phyloP scores from a whole-genome alignment of 2,888 invertebrate species.

The Uloborus plumipes region DNA sequence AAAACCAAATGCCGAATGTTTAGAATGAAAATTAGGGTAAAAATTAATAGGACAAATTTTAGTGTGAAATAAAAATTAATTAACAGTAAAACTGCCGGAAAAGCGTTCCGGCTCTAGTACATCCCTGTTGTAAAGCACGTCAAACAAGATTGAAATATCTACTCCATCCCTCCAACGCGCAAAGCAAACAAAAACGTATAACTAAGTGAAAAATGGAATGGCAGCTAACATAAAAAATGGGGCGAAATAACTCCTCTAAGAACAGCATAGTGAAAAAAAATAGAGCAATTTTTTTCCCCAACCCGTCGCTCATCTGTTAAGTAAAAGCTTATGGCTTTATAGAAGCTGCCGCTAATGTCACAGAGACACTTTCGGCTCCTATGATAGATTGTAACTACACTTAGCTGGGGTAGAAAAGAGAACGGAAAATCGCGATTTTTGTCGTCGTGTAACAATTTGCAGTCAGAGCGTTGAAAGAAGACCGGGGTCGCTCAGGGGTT shows the following conservation, averaged over 20 bases:
- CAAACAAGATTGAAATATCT: constrained; percentile 14
- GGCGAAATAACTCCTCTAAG: constrained; percentile 20
- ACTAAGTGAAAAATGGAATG: constrained; percentile 49
- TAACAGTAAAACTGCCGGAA: too few species aligned
- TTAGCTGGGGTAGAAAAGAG: constrained; percentile 10
- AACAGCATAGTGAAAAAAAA: background rate
- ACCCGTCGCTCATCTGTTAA: constrained; percentile 33
- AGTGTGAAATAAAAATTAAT: too few species aligned
- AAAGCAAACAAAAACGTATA: constrained; percentile 28
- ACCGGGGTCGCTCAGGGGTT: constrained; percentile 23
- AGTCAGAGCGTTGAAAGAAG: constrained; percentile 29
- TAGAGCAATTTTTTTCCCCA: background rate
- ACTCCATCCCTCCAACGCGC: constrained; percentile 7
- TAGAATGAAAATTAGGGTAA: too few species aligned
- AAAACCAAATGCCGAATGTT: too few species aligned
- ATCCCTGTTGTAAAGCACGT: too few species aligned
- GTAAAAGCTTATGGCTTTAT: constrained; percentile 43
- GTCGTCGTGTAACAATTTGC: constrained; percentile 56
- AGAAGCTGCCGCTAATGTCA: constrained; percentile 30
- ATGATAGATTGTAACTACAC: constrained; percentile 41
- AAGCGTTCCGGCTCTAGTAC: too few species aligned
- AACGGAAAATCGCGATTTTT: constrained; percentile 34
- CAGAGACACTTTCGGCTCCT: constrained; percentile 30
- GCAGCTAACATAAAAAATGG: constrained; percentile 28
- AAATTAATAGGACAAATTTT: too few species aligned